These are phyloP conservation scores for Etheostoma cragini DNA, from an alignment of 2,113 vertebrate species.

Conservation along the genomic window DNA sequence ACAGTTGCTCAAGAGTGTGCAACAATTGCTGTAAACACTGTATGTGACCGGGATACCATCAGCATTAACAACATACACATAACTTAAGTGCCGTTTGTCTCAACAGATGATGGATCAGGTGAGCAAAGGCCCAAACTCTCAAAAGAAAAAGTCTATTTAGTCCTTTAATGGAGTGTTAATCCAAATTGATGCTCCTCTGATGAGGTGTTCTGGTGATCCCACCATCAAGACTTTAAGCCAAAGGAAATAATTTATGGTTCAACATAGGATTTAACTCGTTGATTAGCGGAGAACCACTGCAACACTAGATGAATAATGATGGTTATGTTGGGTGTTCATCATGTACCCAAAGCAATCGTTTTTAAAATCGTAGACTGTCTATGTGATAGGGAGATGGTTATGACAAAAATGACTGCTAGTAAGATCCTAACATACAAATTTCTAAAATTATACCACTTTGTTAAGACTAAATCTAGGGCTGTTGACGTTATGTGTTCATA, in stretches of 20 bases:
- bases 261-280: slow-evolving; percentile 10
- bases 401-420: slow-evolving; percentile 23
- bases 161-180: background rate
- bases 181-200: too few relatives aligned
- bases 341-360: slow-evolving; percentile 12
- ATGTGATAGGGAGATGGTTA: slow-evolving; percentile 6
- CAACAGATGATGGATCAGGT: slow-evolving; percentile 11
- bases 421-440: slow-evolving; percentile 20
- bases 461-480: background rate
- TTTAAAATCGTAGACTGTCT: slow-evolving; percentile 18
- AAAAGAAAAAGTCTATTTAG: background rate
- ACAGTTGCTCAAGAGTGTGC: background rate
- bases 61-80: background rate
- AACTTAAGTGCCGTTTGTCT: background rate
- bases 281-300: slow-evolving; percentile 5
- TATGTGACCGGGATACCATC: background rate
- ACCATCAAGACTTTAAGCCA: slow-evolving; percentile 12
- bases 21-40: background rate
- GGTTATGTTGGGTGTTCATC: background rate
- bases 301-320: background rate
- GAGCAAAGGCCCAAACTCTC: background rate
- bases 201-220: slow-evolving; percentile 15
- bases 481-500: slow-evolving; percentile 44
- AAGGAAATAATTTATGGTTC: slow-evolving; percentile 26
- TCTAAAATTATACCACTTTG: slow-evolving; percentile 13